Evolutionary conservation across 1,140 invertebrate genomes (phyloP).

Genomic region (Psix sp.): DNA sequence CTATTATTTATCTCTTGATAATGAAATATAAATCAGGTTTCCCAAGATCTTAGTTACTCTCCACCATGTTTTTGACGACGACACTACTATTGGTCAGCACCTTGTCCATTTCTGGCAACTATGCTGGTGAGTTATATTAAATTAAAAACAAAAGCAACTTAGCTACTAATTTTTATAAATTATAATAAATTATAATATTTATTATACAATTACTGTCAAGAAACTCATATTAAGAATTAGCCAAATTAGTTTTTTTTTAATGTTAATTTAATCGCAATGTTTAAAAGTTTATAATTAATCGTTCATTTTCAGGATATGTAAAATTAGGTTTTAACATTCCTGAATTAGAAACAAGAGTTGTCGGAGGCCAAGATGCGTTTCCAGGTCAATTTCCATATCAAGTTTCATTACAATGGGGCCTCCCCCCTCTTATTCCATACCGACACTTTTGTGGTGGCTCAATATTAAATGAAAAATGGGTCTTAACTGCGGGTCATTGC

Average conservation of each 20-base stretch:
- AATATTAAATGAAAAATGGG: conserved; percentile 34
- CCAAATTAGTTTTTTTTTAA: too few relatives aligned
- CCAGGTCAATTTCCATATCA: conserved; percentile 75
- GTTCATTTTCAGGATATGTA: conserved; percentile 18
- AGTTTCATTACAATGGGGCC: conserved; percentile 73
- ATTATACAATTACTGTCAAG: too few relatives aligned
- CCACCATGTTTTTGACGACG: conserved; percentile 4
- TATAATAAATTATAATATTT: too few relatives aligned
- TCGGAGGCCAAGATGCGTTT: conserved; percentile 74
- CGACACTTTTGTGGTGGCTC: conserved; percentile 61
- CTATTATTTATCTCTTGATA: conserved; percentile 5
- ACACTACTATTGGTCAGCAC: too few relatives aligned
- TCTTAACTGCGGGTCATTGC: conserved; percentile 54
- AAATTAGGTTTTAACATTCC: conserved; percentile 10
- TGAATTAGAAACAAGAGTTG: conserved; percentile 60
- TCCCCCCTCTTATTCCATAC: conserved; percentile 77
- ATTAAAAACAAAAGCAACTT: too few relatives aligned
- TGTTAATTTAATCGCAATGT: too few relatives aligned
- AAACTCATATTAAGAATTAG: too few relatives aligned
- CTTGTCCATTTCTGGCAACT: too few relatives aligned
- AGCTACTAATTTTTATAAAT: too few relatives aligned
- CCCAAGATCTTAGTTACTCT: conserved; percentile 3
- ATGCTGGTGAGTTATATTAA: conserved; percentile 10
- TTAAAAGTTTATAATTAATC: neutral
- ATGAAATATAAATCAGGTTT: conserved; percentile 6